Evolutionary conservation across 2,113 vertebrate species (phyloP), one percentile per base, ranked within the genome.

Genomic region (Alethe castanea): DNA sequence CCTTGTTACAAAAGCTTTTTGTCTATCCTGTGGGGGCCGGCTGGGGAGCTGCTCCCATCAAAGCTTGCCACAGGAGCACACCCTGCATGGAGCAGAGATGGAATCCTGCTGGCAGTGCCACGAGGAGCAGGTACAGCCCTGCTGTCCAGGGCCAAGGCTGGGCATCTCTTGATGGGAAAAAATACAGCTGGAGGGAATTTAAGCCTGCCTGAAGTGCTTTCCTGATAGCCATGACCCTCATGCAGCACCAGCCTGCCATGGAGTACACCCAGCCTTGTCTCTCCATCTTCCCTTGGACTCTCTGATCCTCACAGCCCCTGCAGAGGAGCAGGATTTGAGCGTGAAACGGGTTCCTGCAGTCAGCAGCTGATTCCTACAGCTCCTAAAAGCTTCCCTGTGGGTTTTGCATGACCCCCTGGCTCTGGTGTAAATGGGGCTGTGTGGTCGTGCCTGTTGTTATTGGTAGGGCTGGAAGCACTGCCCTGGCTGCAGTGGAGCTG

Each of bases 1-100:
- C 17, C 36, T 73, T 29, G 66, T 19, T 25, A 92, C 67, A 90
- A 88, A 92, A 93, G 59, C 42, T 77, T 92, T 95, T 93, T 92
- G 86, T 96, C 40, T 56, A 1, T n/a, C 5, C 3, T 19, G 44
- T 53, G 53, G 61, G 78, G 61, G 6, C 29, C 31, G 7, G 36
- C 78, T 79, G 53, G 74, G 74, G 65, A 64, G 6, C 28, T 53
- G 71, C 54, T 94, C 70, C 50, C 57, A 80, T 61, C 85, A 54
- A 35, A 80, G 76, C 47, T 23, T 5, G 18, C 73, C n/a, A 6
- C 5, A 5, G 33, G 70, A 69, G 2, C 50, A 38, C 26, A 53
- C 18, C 9, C 33, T 50, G 53, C 19, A 3, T 11, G 29, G 26
- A 42, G 36, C 50, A 57, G 66, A 17, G 80, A 3, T 42, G 50